phyloP scores from a whole-genome alignment of 2,797 vertebrate species.

The Myotis myotis region DNA sequence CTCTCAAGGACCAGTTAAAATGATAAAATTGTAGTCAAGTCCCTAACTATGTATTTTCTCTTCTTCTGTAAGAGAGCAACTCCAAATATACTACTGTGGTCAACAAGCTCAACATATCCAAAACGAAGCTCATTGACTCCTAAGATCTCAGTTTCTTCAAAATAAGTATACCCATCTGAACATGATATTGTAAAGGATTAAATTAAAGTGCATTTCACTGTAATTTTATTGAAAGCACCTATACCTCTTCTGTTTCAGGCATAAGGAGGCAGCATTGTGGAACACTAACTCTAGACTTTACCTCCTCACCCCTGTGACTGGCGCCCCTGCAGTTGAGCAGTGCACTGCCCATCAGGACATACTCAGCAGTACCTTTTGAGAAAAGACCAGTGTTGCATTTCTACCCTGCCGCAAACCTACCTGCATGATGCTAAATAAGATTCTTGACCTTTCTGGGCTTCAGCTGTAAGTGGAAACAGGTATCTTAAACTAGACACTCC shows the following conservation, averaged over 20 bases:
- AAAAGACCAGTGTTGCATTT: not conserved
- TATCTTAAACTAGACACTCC: not conserved
- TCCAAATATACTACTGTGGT: not conserved
- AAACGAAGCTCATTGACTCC: not conserved
- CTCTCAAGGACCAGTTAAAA: not conserved
- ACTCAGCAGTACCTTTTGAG: rapidly evolving
- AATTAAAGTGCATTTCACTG: not conserved
- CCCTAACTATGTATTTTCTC: not conserved
- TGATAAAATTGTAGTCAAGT: not conserved
- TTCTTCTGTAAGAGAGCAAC: not conserved
- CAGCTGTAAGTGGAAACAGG: not conserved
- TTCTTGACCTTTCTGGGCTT: not conserved
- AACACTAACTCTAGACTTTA: too few relatives aligned
- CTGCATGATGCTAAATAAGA: not conserved
- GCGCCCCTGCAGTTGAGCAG: not conserved
- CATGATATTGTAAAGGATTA: not conserved
- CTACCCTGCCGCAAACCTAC: not conserved
- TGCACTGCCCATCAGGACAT: too few relatives aligned
- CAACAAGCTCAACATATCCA: not conserved
- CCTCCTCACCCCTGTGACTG: rapidly evolving
- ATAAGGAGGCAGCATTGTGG: not conserved
- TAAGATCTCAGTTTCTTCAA: not conserved
- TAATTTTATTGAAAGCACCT: not conserved
- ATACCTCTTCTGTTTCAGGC: not conserved
- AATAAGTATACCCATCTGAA: not conserved